phyloP scores from a whole-genome alignment of 2,797 vertebrate species.

The Gymnocypris eckloni region DNA sequence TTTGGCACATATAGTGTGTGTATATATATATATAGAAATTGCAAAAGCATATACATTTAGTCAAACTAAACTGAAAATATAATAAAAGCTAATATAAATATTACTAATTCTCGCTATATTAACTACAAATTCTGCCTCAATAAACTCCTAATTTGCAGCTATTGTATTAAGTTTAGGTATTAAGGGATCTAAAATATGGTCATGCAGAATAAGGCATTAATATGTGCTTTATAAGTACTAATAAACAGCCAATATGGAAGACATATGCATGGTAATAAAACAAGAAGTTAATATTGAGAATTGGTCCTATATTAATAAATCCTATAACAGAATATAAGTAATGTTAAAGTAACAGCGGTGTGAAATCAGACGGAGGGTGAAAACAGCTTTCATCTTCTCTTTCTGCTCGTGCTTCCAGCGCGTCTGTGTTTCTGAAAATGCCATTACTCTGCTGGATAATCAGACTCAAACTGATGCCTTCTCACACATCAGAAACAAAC shows the following conservation, averaged over 20 bases:
- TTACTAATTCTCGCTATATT: no score
- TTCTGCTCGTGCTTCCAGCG: background rate
- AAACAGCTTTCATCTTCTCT: conserved; percentile 27
- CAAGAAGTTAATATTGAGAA: no score
- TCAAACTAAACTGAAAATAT: background rate
- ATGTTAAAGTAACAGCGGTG: background rate
- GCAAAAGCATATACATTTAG: background rate
- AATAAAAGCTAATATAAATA: background rate
- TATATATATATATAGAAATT: background rate
- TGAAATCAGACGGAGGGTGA: background rate
- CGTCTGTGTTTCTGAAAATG: conserved; percentile 33
- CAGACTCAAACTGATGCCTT: conserved; percentile 1
- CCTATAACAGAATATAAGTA: background rate
- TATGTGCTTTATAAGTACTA: no score
- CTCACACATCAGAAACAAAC: conserved; percentile 21
- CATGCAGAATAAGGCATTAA: no score
- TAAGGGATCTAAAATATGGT: no score
- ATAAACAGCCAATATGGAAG: no score
- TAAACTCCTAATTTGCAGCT: no score
- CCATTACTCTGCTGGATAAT: conserved; percentile 19
- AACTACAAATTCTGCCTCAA: no score
- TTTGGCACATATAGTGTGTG: no score
- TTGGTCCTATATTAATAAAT: background rate
- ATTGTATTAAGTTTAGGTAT: no score
- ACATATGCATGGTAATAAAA: no score